A percentile compares a stretch with the other conserved stretches of the same genome.
phyloP scores from a whole-genome alignment of 2,797 vertebrate species.

The Cebuella pygmaea region DNA sequence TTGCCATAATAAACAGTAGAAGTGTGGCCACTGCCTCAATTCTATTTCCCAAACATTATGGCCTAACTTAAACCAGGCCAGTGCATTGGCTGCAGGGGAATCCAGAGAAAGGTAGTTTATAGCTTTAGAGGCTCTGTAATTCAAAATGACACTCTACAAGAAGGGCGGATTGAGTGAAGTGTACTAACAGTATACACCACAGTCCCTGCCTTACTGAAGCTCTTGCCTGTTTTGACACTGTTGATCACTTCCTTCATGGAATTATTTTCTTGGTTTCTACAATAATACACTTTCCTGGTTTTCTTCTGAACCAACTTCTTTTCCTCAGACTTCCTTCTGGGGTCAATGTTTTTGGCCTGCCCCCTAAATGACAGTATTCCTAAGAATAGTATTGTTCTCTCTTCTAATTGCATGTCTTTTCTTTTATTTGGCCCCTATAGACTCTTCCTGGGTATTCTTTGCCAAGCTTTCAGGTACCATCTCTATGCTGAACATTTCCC shows the following conservation, averaged over 20 bases:
- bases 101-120: neutral
- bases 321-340: neutral
- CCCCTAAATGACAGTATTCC: neutral
- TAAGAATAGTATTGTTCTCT: neutral
- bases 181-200: accelerated
- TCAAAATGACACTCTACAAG: neutral
- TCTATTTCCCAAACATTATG: neutral
- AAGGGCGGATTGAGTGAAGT: neutral
- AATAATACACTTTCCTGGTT: neutral
- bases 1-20: neutral
- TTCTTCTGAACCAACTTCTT: neutral
- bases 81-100: neutral
- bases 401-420: neutral
- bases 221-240: neutral
- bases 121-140: neutral
- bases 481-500: neutral
- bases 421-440: neutral
- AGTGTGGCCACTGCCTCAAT: neutral
- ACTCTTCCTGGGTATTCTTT: neutral
- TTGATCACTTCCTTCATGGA: neutral
- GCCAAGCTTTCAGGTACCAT: neutral
- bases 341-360: neutral
- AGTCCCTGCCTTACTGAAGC: neutral
- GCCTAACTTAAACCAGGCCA: neutral
- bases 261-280: neutral